These are phyloP conservation scores for Ectemnius cavifrons DNA, from an alignment of 2,888 invertebrate genomes.

Conservation along the genomic window DNA sequence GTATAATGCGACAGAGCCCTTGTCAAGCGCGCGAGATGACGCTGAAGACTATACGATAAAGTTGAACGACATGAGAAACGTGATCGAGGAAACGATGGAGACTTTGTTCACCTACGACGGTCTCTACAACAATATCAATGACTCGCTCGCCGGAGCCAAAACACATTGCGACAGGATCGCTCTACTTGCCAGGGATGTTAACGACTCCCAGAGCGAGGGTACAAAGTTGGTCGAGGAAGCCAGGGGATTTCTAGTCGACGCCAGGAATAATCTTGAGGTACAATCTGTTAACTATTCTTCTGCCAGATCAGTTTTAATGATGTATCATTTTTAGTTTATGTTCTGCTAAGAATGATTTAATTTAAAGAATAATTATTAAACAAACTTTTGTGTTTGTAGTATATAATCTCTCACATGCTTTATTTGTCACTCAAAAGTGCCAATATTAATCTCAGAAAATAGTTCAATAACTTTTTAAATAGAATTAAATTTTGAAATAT, in stretches of 20 bases:
- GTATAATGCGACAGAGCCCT: conserved; percentile 65
- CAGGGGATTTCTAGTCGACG: conserved; percentile 79
- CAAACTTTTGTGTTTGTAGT: not conserved
- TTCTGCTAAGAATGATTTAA: too few relatives aligned
- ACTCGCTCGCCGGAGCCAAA: conserved; percentile 58
- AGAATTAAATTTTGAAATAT: not conserved
- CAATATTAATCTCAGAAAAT: too few relatives aligned
- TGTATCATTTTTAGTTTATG: too few relatives aligned
- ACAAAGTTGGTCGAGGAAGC: conserved; percentile 79
- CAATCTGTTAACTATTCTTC: not conserved
- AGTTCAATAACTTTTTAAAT: not conserved
- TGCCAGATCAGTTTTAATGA: too few relatives aligned
- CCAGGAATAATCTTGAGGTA: conserved; percentile 78
- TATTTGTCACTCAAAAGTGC: too few relatives aligned
- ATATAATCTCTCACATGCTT: too few relatives aligned
- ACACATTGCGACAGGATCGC: conserved; percentile 61
- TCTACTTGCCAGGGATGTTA: conserved; percentile 75
- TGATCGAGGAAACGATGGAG: conserved; percentile 70
- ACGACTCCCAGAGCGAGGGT: conserved; percentile 78
- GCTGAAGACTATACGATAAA: conserved; percentile 63
- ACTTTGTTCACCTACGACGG: conserved; percentile 71
- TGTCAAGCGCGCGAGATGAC: conserved; percentile 57
- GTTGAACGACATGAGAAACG: conserved; percentile 62
- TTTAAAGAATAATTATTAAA: too few relatives aligned
- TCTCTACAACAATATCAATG: conserved; percentile 68